Evolutionary conservation across 2,113 vertebrate genomes (phyloP).

Genomic region (Melozone crissalis): DNA sequence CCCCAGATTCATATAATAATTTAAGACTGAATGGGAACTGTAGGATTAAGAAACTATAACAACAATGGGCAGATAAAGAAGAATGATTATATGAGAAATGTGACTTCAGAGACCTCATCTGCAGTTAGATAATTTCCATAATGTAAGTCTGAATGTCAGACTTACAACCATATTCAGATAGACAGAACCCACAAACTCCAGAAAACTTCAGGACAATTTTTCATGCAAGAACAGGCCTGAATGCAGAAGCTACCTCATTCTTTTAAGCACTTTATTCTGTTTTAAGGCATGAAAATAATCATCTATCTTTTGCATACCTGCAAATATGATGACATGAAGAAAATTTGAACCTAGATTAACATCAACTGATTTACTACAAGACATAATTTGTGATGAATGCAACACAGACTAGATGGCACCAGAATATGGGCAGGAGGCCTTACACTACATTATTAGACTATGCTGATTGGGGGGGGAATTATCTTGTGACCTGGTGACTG

Average conservation of each 20-base stretch:
- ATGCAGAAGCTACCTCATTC: neutral
- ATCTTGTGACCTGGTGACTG: neutral
- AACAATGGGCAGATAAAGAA: neutral
- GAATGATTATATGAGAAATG: neutral
- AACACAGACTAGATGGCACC: neutral
- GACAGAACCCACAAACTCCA: neutral
- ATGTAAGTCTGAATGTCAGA: neutral
- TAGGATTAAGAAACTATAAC: neutral
- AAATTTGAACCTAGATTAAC: neutral
- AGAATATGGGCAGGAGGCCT: neutral
- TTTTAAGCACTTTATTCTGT: neutral
- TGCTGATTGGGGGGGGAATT: neutral
- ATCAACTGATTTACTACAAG: neutral
- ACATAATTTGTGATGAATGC: neutral
- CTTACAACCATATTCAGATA: neutral
- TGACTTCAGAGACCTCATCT: neutral
- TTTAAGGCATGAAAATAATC: neutral
- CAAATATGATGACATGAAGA: neutral
- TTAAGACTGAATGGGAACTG: neutral
- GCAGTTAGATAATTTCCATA: neutral
- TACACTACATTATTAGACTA: neutral
- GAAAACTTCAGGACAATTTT: neutral
- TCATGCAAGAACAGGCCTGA: neutral
- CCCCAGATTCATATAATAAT: neutral
- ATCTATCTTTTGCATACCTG: neutral